Base-by-base conservation (phyloP, 2,113 vertebrate genomes). In the Triplophysa siluroides region DNA sequence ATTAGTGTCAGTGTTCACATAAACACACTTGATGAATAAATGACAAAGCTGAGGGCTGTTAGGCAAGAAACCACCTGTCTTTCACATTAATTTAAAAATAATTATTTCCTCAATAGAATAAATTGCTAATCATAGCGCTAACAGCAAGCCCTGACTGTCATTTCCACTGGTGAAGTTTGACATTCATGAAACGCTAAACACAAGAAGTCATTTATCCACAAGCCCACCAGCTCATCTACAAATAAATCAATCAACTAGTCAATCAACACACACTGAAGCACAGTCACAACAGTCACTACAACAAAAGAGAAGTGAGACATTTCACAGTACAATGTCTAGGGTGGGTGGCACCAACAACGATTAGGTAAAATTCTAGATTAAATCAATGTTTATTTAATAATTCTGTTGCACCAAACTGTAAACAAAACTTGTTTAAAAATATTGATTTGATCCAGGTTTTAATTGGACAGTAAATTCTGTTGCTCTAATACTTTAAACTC, bases 91-190 rank as follows among this genome's bases (percentile, higher is more conserved):
- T 92, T 91, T 87, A 69, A 66, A 69, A 78, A 76, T 89, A 91
- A 92, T 77, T 84, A 90, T 91, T 93, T 92, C 92, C 90, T 88
- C 84, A n/a, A 43, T 75, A 41, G 69, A 81, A 67, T 65, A 81
- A 84, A n/a, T 83, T 84, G 88, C 85, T 88, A 45, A 63, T 86
- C 86, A 80, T 69, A 85, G 85, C 85, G 73, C 83, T 79, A 79
- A 79, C 88, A 85, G 86, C 70, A 16, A 71, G 26, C 82, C 62
- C 56, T 86, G 82, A 89, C 78, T 84, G 80, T 76, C 79, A 75
- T 70, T 89, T 86, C 86, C 74, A 86, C 71, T 56, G 81, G 73
- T 29, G 56, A 26, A 58, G 60, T 83, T 83, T 90, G 89, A 90
- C 89, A 88, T 79, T 72, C 45, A 0, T 24, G 43, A 67, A 79